A percentile compares a stretch with the other conserved stretches of the same genome.
phyloP scores from a whole-genome alignment of 2,797 vertebrate genomes.

The Coranthus polyacanthus region DNA sequence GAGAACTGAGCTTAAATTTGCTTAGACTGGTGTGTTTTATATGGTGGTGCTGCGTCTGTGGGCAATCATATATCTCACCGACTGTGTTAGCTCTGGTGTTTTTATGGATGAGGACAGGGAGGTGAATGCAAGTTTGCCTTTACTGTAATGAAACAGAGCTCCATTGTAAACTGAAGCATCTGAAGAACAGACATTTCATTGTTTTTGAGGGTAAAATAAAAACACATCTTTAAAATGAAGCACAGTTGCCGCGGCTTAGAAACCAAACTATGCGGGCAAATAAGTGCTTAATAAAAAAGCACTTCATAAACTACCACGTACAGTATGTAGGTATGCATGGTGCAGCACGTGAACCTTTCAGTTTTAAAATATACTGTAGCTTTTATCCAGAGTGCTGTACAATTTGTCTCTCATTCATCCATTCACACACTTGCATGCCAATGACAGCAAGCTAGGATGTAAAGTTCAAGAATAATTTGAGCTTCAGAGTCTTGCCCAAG shows the following conservation, averaged over 20 bases:
- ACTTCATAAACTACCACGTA: neutral
- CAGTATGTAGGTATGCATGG: neutral
- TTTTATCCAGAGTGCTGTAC: constrained; percentile 8
- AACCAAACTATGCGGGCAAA: neutral
- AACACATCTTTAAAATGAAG: neutral
- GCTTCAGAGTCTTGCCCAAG: neutral
- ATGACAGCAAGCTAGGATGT: neutral
- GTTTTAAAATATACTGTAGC: constrained; percentile 2
- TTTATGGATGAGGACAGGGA: constrained; percentile 16
- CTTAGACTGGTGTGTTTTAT: constrained; percentile 22
- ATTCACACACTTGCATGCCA: neutral
- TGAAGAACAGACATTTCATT: neutral
- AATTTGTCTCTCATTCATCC: neutral
- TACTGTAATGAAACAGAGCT: constrained; percentile 5
- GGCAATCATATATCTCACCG: constrained; percentile 10
- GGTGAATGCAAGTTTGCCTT: constrained; percentile 15
- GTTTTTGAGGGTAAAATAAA: neutral
- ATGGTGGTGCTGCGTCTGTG: neutral
- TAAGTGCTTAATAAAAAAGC: neutral
- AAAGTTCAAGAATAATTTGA: constrained; percentile 2
- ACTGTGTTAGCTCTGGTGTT: constrained; percentile 10
- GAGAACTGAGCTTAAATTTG: constrained; percentile 23
- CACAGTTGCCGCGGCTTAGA: neutral
- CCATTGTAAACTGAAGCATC: neutral
- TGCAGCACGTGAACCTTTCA: neutral